Evolutionary conservation across 2,888 invertebrate genomes (phyloP), one percentile per base, ranked within the genome.

Genomic region (Lacanobia wlatinum): DNA sequence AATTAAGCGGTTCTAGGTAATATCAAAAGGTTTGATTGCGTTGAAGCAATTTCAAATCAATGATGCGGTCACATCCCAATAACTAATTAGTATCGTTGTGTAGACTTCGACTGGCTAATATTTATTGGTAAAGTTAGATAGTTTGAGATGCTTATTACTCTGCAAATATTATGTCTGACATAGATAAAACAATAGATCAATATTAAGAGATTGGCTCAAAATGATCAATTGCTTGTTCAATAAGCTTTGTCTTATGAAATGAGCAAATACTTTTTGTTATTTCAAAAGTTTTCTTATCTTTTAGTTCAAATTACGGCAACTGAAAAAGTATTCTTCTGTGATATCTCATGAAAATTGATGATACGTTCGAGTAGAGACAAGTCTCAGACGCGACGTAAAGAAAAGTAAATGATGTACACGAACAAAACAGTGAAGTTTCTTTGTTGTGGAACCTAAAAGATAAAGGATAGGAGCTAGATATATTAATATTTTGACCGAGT

Each of bases 331-430:
- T 71, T 50, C 34, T 68, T 64, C 52, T 65, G 60, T 71, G 79
- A 71, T 82, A 79, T 80, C 66, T 82, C 64, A 82, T 71, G 67
- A 68, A 82, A 79, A 78, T 82, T 78, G 58, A 71, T 78, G 79
- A 79, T 79, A 70, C 63, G 53, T 72, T 68, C 62, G 60, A 68
- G 67, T 53, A 52, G 59, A 71, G 50, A 78, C 61, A 53, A 62
- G 64, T 68, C 79, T 79, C 46, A 10, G 61, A 52, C 48, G 34
- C 58, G 61, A 52, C 48, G 34, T 62, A 72, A 68, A 68, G 53
- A 53, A 82, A 67, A 67, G 56, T 71, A 50, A 78, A 62, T 55
- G 61, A 71, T 61, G 79, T 68, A 71, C 46, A 62, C 34, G 50
- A 58, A 50, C 58, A 21, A 64, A 48, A 67, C 34, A 70, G 43